phyloP scores from a whole-genome alignment of 2,888 invertebrate genomes.

The Platycheirus albimanus region DNA sequence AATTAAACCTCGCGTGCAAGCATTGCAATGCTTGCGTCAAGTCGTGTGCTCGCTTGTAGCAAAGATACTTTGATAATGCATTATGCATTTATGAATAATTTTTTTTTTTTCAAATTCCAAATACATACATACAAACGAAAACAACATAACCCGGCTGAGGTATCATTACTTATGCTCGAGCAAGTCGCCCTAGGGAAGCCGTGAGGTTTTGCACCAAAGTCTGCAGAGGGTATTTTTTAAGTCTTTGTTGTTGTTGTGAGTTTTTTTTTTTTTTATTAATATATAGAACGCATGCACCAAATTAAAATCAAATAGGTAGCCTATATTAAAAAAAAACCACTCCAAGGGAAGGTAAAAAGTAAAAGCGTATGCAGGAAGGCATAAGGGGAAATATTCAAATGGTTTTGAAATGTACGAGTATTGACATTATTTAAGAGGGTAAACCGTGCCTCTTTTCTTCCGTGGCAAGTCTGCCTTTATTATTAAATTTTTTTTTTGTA shows the following conservation, averaged over 20 bases:
- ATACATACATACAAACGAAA: not conserved
- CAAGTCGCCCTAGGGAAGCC: slow-evolving; percentile 9
- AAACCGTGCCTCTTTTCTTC: not conserved
- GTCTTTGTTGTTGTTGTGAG: too few species aligned
- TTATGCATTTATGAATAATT: slow-evolving; percentile 18
- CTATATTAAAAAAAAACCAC: not conserved
- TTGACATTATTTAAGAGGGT: slow-evolving; percentile 32
- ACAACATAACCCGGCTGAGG: not conserved
- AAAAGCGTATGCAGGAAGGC: not conserved
- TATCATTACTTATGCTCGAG: slow-evolving; percentile 45
- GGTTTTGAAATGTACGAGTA: not conserved
- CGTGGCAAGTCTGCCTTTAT: slow-evolving; percentile 8
- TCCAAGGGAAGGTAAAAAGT: not conserved
- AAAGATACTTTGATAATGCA: slow-evolving; percentile 21
- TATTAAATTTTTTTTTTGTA: not conserved
- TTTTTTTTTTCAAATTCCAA: not conserved
- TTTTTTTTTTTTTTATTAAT: not conserved
- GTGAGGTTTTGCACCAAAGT: slow-evolving; percentile 21
- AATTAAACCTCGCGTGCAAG: slow-evolving; percentile 59
- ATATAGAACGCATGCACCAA: slow-evolving; percentile 31
- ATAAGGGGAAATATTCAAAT: slow-evolving; percentile 13
- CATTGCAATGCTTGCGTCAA: slow-evolving; percentile 40
- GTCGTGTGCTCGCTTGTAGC: too few species aligned
- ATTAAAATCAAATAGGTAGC: slow-evolving; percentile 24
- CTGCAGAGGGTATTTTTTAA: slow-evolving; percentile 1